Evolutionary conservation across 1,140 invertebrate genomes (phyloP).

Genomic region (Phymastichus coffea): DNA sequence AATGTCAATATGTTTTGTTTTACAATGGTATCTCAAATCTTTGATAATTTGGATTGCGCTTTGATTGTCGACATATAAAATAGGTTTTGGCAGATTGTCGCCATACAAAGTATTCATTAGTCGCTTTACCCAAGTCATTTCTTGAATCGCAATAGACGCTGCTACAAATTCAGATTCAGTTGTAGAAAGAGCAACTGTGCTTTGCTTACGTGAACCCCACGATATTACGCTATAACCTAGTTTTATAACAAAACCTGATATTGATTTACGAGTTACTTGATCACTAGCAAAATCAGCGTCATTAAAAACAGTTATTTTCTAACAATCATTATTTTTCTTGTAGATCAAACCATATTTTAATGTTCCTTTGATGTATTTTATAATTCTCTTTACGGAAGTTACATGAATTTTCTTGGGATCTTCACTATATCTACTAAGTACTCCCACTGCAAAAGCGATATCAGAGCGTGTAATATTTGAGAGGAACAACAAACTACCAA

Average conservation of each 20-base stretch:
- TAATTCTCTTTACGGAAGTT: too few species aligned
- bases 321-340: background rate
- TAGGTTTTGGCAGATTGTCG: background rate
- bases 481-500: conserved; percentile 3
- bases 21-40: background rate
- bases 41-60: background rate
- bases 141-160: background rate
- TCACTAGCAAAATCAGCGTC: conserved; percentile 38
- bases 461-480: conserved; percentile 15
- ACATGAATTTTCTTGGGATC: conserved; percentile 28
- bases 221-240: conserved; percentile 18
- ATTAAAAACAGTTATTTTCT: conserved; percentile 20
- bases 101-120: background rate
- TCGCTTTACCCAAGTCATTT: conserved; percentile 3
- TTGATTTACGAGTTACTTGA: conserved; percentile 23
- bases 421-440: conserved; percentile 19
- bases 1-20: background rate
- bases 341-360: too few species aligned
- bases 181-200: conserved; percentile 17
- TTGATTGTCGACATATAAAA: too few species aligned
- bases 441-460: conserved; percentile 32
- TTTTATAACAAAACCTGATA: conserved; percentile 28
- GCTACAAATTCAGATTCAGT: conserved; percentile 10
- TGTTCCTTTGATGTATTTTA: too few species aligned
- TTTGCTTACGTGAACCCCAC: conserved; percentile 39